Evolutionary conservation across 1,140 invertebrate genomes (phyloP), one percentile per base, ranked within the genome.

Genomic region (Sinella curviseta): DNA sequence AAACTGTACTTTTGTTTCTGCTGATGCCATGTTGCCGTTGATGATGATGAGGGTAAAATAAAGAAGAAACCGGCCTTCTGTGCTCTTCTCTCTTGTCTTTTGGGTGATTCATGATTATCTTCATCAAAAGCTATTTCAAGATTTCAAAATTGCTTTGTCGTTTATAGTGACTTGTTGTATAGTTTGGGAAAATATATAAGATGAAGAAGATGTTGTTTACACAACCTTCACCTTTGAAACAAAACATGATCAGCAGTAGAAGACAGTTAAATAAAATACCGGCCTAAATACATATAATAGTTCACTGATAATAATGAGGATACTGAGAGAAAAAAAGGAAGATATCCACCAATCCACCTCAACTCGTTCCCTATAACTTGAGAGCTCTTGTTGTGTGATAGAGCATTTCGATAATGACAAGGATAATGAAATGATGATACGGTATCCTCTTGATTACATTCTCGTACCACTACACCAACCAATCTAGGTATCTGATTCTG

Each of bases 71-170:
- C 65, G 31, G 65, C 65, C 31, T 70, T 16, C 24, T 33, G 30
- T 30, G 12, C 3, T 70, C 24, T 70, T 70, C 4, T 33, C 26
- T 70, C 8, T 60, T 60, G 12, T 26, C 24, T 60, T 8, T 48
- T 48, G 8, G 39, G 39, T 48, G 39, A 48, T 70, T 70, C 65
- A 70, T 70, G 30, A 30, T 70, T 33, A 30, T 70, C 65, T 31
- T 70, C 65, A 70, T 70, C 65, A 70, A 26, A 70, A 70, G 8
- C 65, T 70, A 70, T 70, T 70, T 70, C 65, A 70, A 70, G 65
- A 70, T 70, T 30, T 8, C 8, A 70, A 70, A 70, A 17, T 70
- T 24, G 65, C 65, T 31, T 60, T 60, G 57, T 60, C 57, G 8
- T 60, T 60, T 60, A 60, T 26, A 26, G 57, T 60, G 3, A 3